phyloP scores from a whole-genome alignment of 2,797 vertebrate genomes.

The Cottoperca gobio region DNA sequence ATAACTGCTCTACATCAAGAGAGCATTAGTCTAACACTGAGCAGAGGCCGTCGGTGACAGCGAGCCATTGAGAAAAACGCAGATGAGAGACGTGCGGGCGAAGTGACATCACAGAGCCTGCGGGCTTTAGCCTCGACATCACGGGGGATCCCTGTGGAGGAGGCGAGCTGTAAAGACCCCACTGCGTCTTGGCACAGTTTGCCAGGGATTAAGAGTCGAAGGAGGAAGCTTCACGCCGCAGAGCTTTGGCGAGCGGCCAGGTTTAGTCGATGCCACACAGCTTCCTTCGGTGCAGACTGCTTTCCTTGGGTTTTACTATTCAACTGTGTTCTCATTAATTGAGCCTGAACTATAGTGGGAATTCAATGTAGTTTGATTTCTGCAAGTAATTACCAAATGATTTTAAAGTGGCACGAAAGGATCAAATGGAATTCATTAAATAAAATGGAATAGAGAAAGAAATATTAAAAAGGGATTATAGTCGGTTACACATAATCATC shows the following conservation, averaged over 20 bases:
- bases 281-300: slow-evolving; percentile 10
- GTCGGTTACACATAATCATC: neutral
- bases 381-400: slow-evolving; percentile 10
- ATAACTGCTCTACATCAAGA: slow-evolving; percentile 77
- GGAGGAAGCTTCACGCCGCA: slow-evolving; percentile 43
- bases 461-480: neutral
- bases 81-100: slow-evolving; percentile 38
- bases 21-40: slow-evolving; percentile 70
- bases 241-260: slow-evolving; percentile 58
- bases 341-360: neutral
- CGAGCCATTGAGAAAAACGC: slow-evolving; percentile 66
- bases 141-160: slow-evolving; percentile 43
- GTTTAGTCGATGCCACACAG: slow-evolving; percentile 32
- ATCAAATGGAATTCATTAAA: neutral
- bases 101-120: slow-evolving; percentile 70
- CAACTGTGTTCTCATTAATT: slow-evolving; percentile 7
- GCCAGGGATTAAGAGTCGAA: slow-evolving; percentile 48
- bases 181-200: slow-evolving; percentile 64
- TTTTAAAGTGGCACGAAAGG: neutral
- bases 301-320: slow-evolving; percentile 21
- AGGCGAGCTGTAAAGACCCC: slow-evolving; percentile 57
- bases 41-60: slow-evolving; percentile 64
- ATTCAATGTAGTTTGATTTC: slow-evolving; percentile 44
- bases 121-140: slow-evolving; percentile 40
- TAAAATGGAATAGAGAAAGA: neutral